A percentile compares a stretch with the other conserved stretches of the same genome.
phyloP scores from a whole-genome alignment of 1,140 invertebrate genomes.

The Drosophila pseudoobscura region DNA sequence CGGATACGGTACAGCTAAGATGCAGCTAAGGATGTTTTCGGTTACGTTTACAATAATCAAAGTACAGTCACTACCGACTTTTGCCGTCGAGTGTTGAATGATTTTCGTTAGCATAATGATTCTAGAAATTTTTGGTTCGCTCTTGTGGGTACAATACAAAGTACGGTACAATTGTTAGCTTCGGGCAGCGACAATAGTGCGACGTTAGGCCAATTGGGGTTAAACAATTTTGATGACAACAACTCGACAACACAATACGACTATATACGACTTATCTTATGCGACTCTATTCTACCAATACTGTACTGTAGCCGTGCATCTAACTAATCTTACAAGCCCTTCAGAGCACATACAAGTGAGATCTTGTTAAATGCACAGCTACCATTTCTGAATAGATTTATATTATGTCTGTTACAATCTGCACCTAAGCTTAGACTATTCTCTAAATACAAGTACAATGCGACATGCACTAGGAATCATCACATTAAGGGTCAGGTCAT shows the following conservation, averaged over 20 bases:
- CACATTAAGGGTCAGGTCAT: slow-evolving; percentile 3
- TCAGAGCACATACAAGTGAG: too few species aligned
- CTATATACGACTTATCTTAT: slow-evolving; percentile 28
- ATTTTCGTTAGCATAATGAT: slow-evolving; percentile 2
- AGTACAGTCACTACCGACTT: slow-evolving; percentile 32
- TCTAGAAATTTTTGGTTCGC: slow-evolving; percentile 1
- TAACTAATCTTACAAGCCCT: too few species aligned
- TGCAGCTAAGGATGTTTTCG: slow-evolving; percentile 45
- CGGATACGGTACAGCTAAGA: slow-evolving; percentile 50
- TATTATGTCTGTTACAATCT: slow-evolving; percentile 3
- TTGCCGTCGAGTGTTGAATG: slow-evolving; percentile 67
- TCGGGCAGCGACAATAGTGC: slow-evolving; percentile 51
- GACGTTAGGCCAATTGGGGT: slow-evolving; percentile 53
- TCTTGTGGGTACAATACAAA: slow-evolving; percentile 13
- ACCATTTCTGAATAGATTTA: slow-evolving; percentile 1
- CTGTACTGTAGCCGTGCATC: background rate
- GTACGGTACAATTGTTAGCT: slow-evolving; percentile 28
- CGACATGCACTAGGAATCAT: slow-evolving; percentile 35
- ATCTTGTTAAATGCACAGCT: background rate
- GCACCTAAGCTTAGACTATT: background rate
- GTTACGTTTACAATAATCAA: slow-evolving; percentile 38
- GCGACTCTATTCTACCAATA: slow-evolving; percentile 13
- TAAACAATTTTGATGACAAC: slow-evolving; percentile 44
- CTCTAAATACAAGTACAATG: slow-evolving; percentile 19
- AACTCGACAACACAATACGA: slow-evolving; percentile 70